phyloP scores from a whole-genome alignment of 2,888 invertebrate species.

The Sinopyrophorus schimmeli region DNA sequence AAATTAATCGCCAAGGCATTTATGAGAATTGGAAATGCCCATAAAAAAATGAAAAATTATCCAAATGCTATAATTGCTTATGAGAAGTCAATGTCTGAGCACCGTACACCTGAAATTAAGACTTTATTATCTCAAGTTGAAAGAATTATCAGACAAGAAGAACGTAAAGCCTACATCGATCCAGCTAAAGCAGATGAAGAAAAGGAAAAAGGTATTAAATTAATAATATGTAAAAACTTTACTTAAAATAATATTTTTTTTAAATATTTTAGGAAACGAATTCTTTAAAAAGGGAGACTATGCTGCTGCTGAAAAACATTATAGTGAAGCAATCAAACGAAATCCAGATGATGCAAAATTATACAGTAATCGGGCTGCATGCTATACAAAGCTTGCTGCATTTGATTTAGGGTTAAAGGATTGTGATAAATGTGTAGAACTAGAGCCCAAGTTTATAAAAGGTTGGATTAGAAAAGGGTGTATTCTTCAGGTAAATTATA shows the following conservation, averaged over 20 bases:
- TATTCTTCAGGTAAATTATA: conserved; percentile 74
- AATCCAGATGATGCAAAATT: conserved; percentile 97
- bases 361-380: conserved; percentile 97
- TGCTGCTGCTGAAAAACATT: conserved; percentile 93
- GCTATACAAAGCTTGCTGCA: conserved; percentile 97
- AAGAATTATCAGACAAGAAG: conserved; percentile 83
- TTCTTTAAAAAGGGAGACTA: conserved; percentile 94
- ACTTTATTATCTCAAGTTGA: conserved; percentile 86
- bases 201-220: conserved; percentile 87
- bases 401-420: conserved; percentile 96
- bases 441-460: conserved; percentile 97
- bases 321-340: conserved; percentile 92
- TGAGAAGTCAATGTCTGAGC: conserved; percentile 97
- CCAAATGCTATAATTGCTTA: conserved; percentile 84
- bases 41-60: conserved; percentile 84
- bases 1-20: conserved; percentile 97
- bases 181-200: conserved; percentile 92
- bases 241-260: too few relatives aligned
- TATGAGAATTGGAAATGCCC: conserved; percentile 91
- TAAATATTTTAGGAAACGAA: conserved; percentile 64
- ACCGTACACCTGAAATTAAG: conserved; percentile 92
- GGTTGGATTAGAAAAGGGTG: conserved; percentile 98
- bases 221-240: too few relatives aligned
- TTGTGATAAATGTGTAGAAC: conserved; percentile 90
- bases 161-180: conserved; percentile 87